Percentiles rank a stretch among this genome's conserved stretches.
Conservation (phyloP, 2,888 invertebrate species). For the Linnaemya tessellans region DNA sequence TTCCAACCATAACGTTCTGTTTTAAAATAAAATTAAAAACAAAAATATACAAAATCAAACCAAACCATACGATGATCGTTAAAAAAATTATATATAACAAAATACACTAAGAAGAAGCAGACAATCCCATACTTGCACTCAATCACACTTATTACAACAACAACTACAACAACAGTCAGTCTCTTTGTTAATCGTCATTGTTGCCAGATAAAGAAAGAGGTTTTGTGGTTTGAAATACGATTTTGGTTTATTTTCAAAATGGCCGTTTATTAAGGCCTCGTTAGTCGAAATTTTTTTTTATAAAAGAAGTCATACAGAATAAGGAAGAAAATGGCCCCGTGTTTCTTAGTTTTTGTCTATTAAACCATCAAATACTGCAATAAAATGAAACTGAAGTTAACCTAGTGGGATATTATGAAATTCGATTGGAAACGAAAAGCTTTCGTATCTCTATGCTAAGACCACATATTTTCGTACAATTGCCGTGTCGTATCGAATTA, state of each 20-base stretch:
- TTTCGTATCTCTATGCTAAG: too few species aligned
- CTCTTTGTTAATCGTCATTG: slow-evolving; percentile 47
- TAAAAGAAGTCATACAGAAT: too few species aligned
- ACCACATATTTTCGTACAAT: too few species aligned
- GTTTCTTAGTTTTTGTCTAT: too few species aligned
- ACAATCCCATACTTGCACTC: slow-evolving; percentile 39
- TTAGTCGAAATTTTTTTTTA: too few species aligned
- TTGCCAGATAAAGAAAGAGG: slow-evolving; percentile 59
- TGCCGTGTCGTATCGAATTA: too few species aligned
- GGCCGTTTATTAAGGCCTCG: too few species aligned
- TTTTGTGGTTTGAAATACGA: slow-evolving; percentile 9
- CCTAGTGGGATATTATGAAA: too few species aligned
- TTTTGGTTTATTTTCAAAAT: background rate
- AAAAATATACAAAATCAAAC: slow-evolving; percentile 54
- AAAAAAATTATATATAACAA: slow-evolving; percentile 67
- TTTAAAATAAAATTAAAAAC: slow-evolving; percentile 54
- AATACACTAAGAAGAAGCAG: slow-evolving; percentile 41
- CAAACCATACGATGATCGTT: slow-evolving; percentile 69
- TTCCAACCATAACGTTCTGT: slow-evolving; percentile 64
- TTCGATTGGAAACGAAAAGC: too few species aligned
- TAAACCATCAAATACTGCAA: too few species aligned
- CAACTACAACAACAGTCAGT: slow-evolving; percentile 36
- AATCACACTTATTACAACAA: slow-evolving; percentile 11
- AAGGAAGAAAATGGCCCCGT: too few species aligned
- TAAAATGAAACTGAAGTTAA: too few species aligned